Conservation (phyloP, 1,140 invertebrate species). For the Tachypleus tridentatus region DNA sequence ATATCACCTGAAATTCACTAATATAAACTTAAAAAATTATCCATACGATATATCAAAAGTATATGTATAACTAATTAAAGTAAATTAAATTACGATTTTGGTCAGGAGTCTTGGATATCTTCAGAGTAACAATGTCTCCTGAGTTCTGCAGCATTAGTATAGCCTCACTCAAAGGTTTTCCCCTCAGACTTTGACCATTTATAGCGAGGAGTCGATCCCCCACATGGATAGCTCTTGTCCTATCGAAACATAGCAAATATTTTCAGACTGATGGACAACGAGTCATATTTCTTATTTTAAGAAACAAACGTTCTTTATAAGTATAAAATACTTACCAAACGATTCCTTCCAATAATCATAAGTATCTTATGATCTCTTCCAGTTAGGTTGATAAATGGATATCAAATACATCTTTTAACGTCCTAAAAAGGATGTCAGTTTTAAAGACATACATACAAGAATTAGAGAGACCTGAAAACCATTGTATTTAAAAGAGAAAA, state of each 20-base stretch:
- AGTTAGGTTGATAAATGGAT: no score
- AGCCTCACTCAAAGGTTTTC: slow-evolving; percentile 69
- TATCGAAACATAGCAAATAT: slow-evolving; percentile 20
- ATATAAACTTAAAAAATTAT: no score
- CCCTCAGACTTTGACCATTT: slow-evolving; percentile 59
- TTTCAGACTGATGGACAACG: not conserved
- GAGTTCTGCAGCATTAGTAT: slow-evolving; percentile 64
- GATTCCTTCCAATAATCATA: not conserved
- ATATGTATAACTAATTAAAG: no score
- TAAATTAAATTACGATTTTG: no score
- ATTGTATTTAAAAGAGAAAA: no score
- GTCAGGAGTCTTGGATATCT: slow-evolving; percentile 42
- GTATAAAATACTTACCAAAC: not conserved
- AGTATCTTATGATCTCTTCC: not conserved
- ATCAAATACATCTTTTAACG: no score
- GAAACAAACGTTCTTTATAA: not conserved
- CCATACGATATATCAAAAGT: no score
- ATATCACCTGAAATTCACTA: no score
- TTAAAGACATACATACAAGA: no score
- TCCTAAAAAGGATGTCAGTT: no score
- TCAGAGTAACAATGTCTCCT: slow-evolving; percentile 60
- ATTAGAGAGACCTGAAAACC: no score
- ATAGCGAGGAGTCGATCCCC: slow-evolving; percentile 71
- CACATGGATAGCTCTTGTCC: slow-evolving; percentile 62
- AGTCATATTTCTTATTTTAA: slow-evolving; percentile 1